Conservation (phyloP, 2,113 vertebrate genomes). For the Porphyrio hochstetteri region DNA sequence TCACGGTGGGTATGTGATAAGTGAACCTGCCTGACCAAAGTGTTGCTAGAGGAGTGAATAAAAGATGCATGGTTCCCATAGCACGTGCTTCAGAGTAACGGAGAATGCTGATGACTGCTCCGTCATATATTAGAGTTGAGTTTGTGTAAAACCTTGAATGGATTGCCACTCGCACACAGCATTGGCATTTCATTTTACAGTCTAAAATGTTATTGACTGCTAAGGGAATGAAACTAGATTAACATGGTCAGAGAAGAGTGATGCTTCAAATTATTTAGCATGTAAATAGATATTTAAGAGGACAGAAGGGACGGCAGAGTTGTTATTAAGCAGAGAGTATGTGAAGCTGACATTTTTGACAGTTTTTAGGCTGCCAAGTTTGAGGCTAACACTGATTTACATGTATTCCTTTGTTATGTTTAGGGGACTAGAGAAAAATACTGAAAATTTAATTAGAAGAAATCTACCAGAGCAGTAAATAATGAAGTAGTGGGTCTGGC, state of each 20-base stretch:
- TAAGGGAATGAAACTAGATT: neutral
- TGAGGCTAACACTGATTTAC: neutral
- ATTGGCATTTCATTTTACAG: neutral
- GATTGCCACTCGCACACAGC: rapidly evolving
- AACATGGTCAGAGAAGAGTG: neutral
- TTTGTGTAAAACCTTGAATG: neutral
- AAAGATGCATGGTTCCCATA: neutral
- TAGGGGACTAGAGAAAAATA: neutral
- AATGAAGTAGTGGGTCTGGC: neutral
- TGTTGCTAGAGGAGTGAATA: neutral
- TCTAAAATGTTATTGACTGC: neutral
- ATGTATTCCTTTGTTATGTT: constrained; percentile 8
- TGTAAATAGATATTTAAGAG: constrained; percentile 29
- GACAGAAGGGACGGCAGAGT: constrained; percentile 28
- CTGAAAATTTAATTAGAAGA: constrained; percentile 22
- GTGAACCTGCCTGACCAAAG: neutral
- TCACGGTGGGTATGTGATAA: neutral
- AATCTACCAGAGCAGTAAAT: neutral
- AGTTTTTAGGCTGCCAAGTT: constrained; percentile 25
- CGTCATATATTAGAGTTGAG: neutral
- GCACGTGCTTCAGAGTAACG: neutral
- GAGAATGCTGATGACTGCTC: neutral
- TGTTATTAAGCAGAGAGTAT: constrained; percentile 1
- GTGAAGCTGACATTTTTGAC: constrained; percentile 21
- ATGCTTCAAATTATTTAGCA: constrained; percentile 11